Evolutionary conservation across 2,888 invertebrate species (phyloP), one percentile per base, ranked within the genome.

Genomic region (Lutraria lutraria): DNA sequence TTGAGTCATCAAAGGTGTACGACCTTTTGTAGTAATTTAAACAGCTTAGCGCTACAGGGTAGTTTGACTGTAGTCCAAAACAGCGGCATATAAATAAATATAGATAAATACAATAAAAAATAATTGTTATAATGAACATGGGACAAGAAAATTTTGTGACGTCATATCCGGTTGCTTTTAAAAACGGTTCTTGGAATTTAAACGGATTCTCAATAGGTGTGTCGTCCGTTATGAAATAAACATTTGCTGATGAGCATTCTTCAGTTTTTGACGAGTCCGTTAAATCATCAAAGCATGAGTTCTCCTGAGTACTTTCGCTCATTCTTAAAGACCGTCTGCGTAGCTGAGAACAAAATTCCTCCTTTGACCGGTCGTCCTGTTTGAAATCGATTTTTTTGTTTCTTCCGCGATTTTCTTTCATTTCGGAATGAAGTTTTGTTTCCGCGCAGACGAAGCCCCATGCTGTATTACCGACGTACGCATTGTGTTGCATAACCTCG

Each of bases 361-460:
- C 68, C 25, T 43, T 83, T 31, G 43, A 54, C 54, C 19, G 81
- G n/a, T 72, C 34, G n/a, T 12, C 29, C 21, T 19, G 56, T 34
- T 85, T 85, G 34, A 0, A 54, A 29, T 85, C 56, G 29, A n/a
- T 21, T 10, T 19, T 16, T 16, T 85, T n/a, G 25, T 15, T 31
- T 85, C 13, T 83, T 21, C 25, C n/a, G 34, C 34, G 21, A 16
- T 34, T 43, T 53, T 82, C 19, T 63, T 54, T 16, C 15, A 54
- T 68, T 52, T 88, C 84, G 12, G 43, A 60, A 29, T 85, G 53
- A 21, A 89, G 56, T 54, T 60, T 82, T 90, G 97, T 97, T 88
- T 97, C 97, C 8, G 98, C 98, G 88, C 97, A 97, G 0, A 98
- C 94, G 93, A 97, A 97, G 0, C 97, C 97, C 97, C 97, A 97